These are phyloP conservation scores for Zaprionus capensis DNA, from an alignment of 1,140 invertebrate genomes.

Conservation along the genomic window DNA sequence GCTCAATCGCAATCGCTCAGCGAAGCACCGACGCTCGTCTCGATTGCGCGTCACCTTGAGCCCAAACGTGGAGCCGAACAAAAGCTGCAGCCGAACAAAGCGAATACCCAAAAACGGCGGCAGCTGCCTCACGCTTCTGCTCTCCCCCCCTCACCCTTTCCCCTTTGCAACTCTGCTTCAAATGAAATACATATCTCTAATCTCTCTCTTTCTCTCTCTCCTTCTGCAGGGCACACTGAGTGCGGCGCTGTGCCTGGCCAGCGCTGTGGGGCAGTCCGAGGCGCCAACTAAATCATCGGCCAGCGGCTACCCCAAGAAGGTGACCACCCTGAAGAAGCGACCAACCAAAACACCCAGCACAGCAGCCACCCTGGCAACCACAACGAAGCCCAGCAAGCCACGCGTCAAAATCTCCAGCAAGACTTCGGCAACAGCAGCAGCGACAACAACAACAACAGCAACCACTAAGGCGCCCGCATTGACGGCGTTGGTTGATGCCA, in stretches of 20 bases:
- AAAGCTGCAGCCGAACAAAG: conserved; percentile 38
- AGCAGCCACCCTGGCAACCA: conserved; percentile 7
- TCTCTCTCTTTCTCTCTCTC: not conserved
- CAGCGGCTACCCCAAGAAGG: conserved; percentile 75
- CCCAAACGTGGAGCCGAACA: conserved; percentile 46
- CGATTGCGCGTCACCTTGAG: conserved; percentile 63
- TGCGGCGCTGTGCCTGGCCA: conserved; percentile 55
- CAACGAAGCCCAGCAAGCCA: conserved; percentile 65
- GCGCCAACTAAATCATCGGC: conserved; percentile 43
- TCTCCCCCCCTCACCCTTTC: not conserved
- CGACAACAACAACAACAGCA: conserved; percentile 6
- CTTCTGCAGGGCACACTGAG: conserved; percentile 59
- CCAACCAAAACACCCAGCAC: conserved; percentile 70
- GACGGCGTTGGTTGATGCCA: conserved; percentile 40
- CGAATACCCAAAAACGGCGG: not conserved
- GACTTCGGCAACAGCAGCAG: conserved; percentile 20
- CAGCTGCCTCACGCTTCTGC: not conserved
- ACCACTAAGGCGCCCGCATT: conserved; percentile 47
- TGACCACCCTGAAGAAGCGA: conserved; percentile 74
- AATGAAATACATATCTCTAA: not conserved
- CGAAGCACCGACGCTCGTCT: conserved; percentile 31
- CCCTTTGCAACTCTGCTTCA: not conserved
- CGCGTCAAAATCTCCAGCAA: conserved; percentile 53
- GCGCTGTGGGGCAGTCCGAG: conserved; percentile 46
- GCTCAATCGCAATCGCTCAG: conserved; percentile 41